Evolutionary conservation across 2,113 vertebrate genomes (phyloP).

Genomic region (Salvelinus namaycush): DNA sequence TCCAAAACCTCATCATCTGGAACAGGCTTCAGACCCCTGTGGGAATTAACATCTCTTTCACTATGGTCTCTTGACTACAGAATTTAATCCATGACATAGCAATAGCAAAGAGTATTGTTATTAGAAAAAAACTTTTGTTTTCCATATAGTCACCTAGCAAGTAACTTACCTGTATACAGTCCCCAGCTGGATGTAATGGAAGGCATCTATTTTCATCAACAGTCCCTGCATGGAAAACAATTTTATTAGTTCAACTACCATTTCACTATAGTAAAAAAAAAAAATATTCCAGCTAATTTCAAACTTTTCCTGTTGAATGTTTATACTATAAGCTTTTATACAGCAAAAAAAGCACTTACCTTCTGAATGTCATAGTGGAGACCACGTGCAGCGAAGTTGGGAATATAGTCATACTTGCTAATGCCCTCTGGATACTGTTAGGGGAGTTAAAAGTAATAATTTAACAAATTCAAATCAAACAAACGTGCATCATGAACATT

Average conservation of each 20-base stretch:
- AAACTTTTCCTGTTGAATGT: not conserved
- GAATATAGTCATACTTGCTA: conserved; percentile 77
- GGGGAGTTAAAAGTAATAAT: not conserved
- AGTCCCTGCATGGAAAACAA: conserved; percentile 61
- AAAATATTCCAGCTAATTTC: not conserved
- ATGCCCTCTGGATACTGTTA: conserved; percentile 79
- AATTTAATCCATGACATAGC: no score
- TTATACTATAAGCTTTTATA: not conserved
- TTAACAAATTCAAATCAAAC: not conserved
- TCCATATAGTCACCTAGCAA: not conserved
- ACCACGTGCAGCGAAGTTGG: conserved; percentile 79
- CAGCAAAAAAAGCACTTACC: conserved; percentile 56
- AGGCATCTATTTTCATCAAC: conserved; percentile 80
- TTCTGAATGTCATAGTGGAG: conserved; percentile 87
- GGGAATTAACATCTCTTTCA: not conserved
- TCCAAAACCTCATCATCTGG: conserved; percentile 80
- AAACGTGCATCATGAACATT: not conserved
- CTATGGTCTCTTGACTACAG: not conserved
- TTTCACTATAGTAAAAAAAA: not conserved
- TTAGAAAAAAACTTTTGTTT: no score
- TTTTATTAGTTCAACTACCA: not conserved
- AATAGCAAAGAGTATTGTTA: no score
- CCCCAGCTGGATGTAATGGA: conserved; percentile 83
- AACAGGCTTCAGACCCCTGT: conserved; percentile 50
- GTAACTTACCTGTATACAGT: conserved; percentile 78